Evolutionary conservation across 2,888 invertebrate species (phyloP), one percentile per base, ranked within the genome.

Genomic region (Troglohyphantes excavatus): DNA sequence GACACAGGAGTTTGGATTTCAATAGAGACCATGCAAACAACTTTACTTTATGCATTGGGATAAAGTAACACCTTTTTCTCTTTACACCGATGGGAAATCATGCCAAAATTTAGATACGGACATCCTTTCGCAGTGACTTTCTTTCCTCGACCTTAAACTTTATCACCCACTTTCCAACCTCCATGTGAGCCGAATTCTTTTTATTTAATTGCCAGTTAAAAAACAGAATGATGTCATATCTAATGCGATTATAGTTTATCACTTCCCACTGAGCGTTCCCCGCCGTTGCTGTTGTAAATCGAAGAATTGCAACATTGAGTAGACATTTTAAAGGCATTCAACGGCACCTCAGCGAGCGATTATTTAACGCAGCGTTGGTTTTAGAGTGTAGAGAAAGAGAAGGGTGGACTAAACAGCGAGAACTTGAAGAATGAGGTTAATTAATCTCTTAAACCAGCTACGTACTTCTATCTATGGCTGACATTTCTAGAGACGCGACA

Each of bases 221-320:
- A 21, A 21, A 39, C 26, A 39, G 6, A n/a, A n/a, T n/a, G n/a
- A 39, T 39, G 33, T 65, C 65, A 23, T 26, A 53, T 9, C 17
- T 63, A 27, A n/a, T 23, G 43, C 33, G 23, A 63, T 72, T n/a
- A 43, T 78, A 13, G 23, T 78, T 78, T 78, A 78, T 78, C 23
- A 39, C 26, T 29, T 21, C 33, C 63, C 23, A 78, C 29, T 61
- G 59, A 2, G 26, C 11, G 63, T 13, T 9, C 29, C 29, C 59
- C 75, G 9, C 29, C 26, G 29, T 61, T 19, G 33, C 61, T n/a
- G 78, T 39, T 43, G 65, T 78, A 78, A 78, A 78, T 78, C 63
- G 65, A 39, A 65, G 39, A 13, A 63, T 65, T 43, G 43, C 76
- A 63, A 17, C 76, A 78, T 13, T 21, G 17, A n/a, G n/a, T n/a